Conservation (phyloP, 2,797 vertebrate genomes). For the Hapalemur alaotrensis region DNA sequence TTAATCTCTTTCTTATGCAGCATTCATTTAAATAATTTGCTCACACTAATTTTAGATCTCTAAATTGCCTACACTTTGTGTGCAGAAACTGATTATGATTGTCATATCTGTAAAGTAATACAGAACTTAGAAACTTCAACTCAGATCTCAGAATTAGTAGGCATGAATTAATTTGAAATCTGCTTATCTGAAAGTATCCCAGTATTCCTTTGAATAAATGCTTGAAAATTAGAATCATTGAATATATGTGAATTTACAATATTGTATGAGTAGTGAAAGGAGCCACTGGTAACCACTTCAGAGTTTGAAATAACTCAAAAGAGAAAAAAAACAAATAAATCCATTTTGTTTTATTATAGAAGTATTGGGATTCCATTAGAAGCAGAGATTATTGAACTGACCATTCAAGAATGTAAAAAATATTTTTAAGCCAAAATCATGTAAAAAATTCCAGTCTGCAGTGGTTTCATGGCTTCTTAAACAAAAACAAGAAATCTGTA, state of each 20-base stretch:
- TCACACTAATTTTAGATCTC: slow-evolving; percentile 61
- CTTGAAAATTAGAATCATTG: background rate
- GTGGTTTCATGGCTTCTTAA: slow-evolving; percentile 24
- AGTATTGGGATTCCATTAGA: background rate
- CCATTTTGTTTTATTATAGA: background rate
- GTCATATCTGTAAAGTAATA: slow-evolving; percentile 53
- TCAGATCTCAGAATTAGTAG: slow-evolving; percentile 56
- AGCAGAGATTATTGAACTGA: slow-evolving; percentile 27
- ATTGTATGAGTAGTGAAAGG: background rate
- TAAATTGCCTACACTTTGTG: slow-evolving; percentile 42
- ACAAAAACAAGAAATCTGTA: background rate
- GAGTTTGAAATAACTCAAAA: background rate
- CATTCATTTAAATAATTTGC: slow-evolving; percentile 59
- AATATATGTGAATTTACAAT: slow-evolving; percentile 44
- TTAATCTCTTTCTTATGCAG: slow-evolving; percentile 54
- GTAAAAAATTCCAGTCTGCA: background rate
- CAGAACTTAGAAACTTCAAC: slow-evolving; percentile 53
- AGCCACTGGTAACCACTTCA: background rate
- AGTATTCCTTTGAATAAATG: slow-evolving; percentile 31
- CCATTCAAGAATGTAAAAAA: slow-evolving; percentile 10
- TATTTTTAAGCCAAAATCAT: background rate
- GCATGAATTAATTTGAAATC: slow-evolving; percentile 60
- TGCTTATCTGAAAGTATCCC: slow-evolving; percentile 31
- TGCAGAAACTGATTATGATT: slow-evolving; percentile 68
- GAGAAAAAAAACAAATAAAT: background rate